Evolutionary conservation across 2,113 vertebrate genomes (phyloP).

Genomic region (Coracopsis vasa): DNA sequence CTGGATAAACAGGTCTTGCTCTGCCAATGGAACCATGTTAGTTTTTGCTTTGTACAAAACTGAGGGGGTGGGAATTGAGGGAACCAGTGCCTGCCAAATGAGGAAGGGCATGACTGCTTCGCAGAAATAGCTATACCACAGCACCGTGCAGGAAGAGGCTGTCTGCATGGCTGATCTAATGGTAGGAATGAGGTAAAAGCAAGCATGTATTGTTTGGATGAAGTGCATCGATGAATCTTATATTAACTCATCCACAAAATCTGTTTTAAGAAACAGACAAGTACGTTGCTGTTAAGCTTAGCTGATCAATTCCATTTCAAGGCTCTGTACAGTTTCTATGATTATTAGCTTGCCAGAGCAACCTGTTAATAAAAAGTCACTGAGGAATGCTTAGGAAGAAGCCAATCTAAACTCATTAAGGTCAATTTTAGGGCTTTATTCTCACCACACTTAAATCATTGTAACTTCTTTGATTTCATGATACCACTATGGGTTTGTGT

Average conservation of each 20-base stretch:
- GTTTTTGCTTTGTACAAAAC: background rate
- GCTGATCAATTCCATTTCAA: background rate
- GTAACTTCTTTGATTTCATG: background rate
- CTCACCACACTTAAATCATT: background rate
- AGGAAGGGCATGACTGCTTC: background rate
- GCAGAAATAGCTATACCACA: background rate
- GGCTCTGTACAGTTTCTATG: background rate
- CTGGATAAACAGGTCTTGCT: background rate
- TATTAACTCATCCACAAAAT: background rate
- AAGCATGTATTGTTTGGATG: accelerated
- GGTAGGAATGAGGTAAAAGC: background rate
- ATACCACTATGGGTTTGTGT: background rate
- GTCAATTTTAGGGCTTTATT: background rate
- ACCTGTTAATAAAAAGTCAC: background rate
- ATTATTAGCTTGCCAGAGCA: background rate
- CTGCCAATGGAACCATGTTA: background rate
- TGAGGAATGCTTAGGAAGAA: background rate
- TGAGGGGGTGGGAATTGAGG: background rate
- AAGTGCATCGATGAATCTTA: background rate
- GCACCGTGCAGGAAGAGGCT: background rate
- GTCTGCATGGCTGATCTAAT: background rate
- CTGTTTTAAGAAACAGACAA: background rate
- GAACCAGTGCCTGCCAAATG: background rate
- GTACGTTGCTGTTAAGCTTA: background rate
- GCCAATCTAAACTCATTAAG: background rate